A percentile compares a stretch with the other conserved stretches of the same genome.
These are phyloP conservation scores for Petrocephalus schoutedeni DNA, from an alignment of 2,797 vertebrate species.

Conservation along the genomic window DNA sequence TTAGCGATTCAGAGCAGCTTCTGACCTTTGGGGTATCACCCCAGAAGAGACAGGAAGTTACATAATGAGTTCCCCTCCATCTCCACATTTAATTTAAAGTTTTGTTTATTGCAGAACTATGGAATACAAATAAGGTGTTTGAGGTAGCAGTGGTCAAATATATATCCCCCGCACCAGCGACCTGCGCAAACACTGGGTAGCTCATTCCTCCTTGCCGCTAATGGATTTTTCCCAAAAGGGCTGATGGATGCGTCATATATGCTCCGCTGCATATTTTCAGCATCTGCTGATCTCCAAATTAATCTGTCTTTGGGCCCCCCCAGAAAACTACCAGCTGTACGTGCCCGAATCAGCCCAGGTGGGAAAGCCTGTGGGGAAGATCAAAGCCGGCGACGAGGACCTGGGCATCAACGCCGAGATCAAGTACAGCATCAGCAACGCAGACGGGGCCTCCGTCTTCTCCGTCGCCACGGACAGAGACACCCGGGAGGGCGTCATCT, in stretches of 20 bases:
- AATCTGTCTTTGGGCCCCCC: neutral
- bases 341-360: constrained; percentile 95
- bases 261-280: neutral
- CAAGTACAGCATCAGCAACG: constrained; percentile 90
- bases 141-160: constrained; percentile 4
- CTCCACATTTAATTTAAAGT: neutral
- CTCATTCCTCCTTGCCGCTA: neutral
- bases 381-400: constrained; percentile 93
- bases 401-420: constrained; percentile 88
- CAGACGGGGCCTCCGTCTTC: constrained; percentile 81
- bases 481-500: constrained; percentile 87
- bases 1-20: neutral
- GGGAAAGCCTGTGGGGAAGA: constrained; percentile 92
- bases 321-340: constrained; percentile 93
- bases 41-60: neutral
- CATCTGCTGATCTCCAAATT: neutral
- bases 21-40: neutral
- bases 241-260: neutral
- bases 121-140: neutral
- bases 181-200: neutral
- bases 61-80: neutral
- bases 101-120: neutral
- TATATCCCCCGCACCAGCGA: neutral
- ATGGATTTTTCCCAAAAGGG: neutral
- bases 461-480: constrained; percentile 87